Conservation (phyloP, 2,113 vertebrate genomes). For the Strix aluco region DNA sequence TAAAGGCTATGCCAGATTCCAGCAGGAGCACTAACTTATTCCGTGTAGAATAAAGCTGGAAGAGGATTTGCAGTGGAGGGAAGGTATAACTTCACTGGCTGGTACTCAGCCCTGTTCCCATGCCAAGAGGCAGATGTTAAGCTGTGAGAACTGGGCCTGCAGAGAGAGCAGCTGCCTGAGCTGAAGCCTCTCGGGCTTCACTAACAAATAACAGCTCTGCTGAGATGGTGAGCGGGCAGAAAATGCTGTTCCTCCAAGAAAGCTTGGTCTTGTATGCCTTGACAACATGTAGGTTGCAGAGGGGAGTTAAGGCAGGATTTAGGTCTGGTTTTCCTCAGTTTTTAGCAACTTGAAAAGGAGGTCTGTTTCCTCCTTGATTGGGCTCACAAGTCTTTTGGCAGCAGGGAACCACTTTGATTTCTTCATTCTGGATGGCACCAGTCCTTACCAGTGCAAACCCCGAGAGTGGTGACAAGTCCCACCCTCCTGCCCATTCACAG, state of each 20-base stretch:
- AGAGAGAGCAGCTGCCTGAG: conserved; percentile 18
- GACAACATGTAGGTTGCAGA: rapidly evolving
- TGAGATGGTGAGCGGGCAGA: background rate
- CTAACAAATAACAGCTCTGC: background rate
- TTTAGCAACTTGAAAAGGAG: background rate
- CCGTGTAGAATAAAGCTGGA: background rate
- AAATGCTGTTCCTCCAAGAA: background rate
- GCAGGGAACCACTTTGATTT: background rate
- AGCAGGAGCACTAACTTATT: background rate
- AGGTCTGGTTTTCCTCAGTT: background rate
- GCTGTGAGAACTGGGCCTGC: conserved; percentile 13
- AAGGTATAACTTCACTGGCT: conserved; percentile 1
- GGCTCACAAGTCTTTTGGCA: background rate
- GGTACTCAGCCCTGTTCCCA: background rate
- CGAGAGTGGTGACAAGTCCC: background rate
- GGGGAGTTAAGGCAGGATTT: background rate
- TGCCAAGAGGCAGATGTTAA: conserved; percentile 12
- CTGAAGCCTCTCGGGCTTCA: background rate
- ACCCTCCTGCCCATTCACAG: background rate
- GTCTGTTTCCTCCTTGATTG: background rate
- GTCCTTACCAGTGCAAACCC: background rate
- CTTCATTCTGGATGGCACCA: background rate
- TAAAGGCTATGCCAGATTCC: background rate
- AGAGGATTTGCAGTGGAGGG: background rate
- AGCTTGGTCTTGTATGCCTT: rapidly evolving